Evolutionary conservation across 2,113 vertebrate species (phyloP), one percentile per base, ranked within the genome.

Genomic region (Hydrolagus affinis): DNA sequence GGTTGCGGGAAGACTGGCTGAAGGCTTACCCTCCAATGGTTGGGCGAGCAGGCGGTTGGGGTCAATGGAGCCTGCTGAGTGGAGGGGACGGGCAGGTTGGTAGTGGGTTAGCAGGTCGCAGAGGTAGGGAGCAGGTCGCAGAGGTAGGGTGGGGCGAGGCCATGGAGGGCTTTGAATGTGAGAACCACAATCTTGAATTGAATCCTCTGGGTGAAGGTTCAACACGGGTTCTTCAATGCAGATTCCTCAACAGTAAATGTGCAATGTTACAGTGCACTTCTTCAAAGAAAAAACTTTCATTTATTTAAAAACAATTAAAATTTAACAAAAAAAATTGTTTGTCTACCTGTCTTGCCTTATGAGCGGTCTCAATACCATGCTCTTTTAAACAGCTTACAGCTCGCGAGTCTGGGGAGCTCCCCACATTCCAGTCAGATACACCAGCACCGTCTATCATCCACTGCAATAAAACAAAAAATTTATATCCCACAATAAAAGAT

Each of bases 371-470:
- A 94, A 95, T 96, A 94, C 89, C 95, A 93, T 97, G 96, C 88
- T 91, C 94, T 94, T 92, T 93, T 86, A 98, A 93, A 92, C 96
- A 98, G 89, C 90, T 94, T 92, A 98, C 90, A 93, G 96, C 95
- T 88, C 98, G 95, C 86, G 89, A 85, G 86, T 98, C 98, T 87
- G 97, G 97, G 88, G 87, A 89, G 89, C 94, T 95, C 94, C 96
- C 97, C 93, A 93, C 92, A 89, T 98, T 98, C 96, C 96, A 98
- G 94, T 98, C 93, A 87, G 96, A 97, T 88, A 98, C 96, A 87
- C 96, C 96, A 28, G 92, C 95, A 91, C 97, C 97, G 95, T 98
- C 97, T 95, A 96, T 96, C 90, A 94, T 88, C 98, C 98, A 98
- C 97, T 99, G 97, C 85, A 96, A 97, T 91, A 98, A 87, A 96